phyloP scores from a whole-genome alignment of 2,797 vertebrate species.

The Acipenser ruthenus region DNA sequence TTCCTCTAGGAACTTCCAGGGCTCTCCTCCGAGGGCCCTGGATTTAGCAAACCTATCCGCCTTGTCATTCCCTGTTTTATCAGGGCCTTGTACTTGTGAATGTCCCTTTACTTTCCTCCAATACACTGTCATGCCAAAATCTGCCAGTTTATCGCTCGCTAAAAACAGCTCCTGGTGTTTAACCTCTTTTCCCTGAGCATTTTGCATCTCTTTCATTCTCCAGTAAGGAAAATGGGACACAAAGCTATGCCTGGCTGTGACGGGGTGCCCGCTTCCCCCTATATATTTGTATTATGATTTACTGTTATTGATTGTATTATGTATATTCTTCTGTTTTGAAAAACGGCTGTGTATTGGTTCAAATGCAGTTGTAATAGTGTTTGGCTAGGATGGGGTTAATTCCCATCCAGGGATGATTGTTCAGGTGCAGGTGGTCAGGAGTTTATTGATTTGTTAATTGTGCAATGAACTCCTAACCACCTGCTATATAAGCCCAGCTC shows the following conservation, averaged over 20 bases:
- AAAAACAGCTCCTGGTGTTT: constrained; percentile 5
- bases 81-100: background rate
- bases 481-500: too few species aligned
- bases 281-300: too few species aligned
- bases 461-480: too few species aligned
- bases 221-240: background rate
- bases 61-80: constrained; percentile 4
- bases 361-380: too few species aligned
- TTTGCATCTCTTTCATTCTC: constrained; percentile 7
- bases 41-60: constrained; percentile 1
- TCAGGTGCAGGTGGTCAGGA: too few species aligned
- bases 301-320: too few species aligned
- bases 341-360: too few species aligned
- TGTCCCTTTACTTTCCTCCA: constrained; percentile 14
- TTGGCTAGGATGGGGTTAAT: too few species aligned
- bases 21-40: background rate
- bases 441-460: too few species aligned
- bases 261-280: too few species aligned
- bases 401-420: too few species aligned
- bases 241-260: constrained; percentile 4
- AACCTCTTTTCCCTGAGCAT: constrained; percentile 4
- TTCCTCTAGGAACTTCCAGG: constrained; percentile 9
- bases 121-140: constrained; percentile 5
- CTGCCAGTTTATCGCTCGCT: constrained; percentile 6
- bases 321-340: too few species aligned